Conservation (phyloP, 2,888 invertebrate species). For the Tipula lateralis region DNA sequence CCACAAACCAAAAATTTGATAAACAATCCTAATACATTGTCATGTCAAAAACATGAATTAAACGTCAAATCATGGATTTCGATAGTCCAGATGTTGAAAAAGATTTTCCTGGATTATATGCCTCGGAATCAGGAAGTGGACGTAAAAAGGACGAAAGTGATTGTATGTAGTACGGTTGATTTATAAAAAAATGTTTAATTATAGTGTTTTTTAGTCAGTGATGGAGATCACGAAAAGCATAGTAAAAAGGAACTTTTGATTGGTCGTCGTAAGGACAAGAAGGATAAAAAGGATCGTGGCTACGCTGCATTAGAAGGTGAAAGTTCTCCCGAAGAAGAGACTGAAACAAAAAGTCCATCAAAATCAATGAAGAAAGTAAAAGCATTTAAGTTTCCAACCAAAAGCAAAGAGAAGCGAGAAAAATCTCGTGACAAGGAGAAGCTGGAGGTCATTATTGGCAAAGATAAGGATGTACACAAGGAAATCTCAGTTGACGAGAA, state of each 20-base stretch:
- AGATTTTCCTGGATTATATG: conserved; percentile 83
- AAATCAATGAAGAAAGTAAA: conserved; percentile 78
- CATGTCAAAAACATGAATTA: background rate
- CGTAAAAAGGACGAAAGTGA: conserved; percentile 70
- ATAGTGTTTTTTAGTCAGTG: conserved; percentile 60
- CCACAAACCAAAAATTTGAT: background rate
- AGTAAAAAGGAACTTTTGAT: conserved; percentile 73
- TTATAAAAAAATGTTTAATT: conserved; percentile 32
- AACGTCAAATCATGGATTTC: conserved; percentile 42
- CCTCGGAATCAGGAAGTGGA: conserved; percentile 62
- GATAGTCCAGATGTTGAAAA: conserved; percentile 81
- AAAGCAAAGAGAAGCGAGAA: conserved; percentile 78
- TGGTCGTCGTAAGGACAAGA: conserved; percentile 77
- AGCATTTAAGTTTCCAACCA: conserved; percentile 81
- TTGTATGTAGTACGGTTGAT: conserved; percentile 55
- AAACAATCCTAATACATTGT: background rate
- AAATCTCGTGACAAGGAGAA: conserved; percentile 80
- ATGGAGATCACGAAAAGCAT: conserved; percentile 72
- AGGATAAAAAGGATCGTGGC: conserved; percentile 81
- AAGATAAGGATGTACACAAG: conserved; percentile 52
- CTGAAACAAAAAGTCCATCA: conserved; percentile 77
- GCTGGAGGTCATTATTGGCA: conserved; percentile 58
- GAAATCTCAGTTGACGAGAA: conserved; percentile 38
- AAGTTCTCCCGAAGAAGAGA: conserved; percentile 85
- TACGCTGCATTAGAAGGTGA: conserved; percentile 91